These are phyloP conservation scores for Melipona bicolor DNA, from an alignment of 2,888 invertebrate genomes.

Conservation along the genomic window DNA sequence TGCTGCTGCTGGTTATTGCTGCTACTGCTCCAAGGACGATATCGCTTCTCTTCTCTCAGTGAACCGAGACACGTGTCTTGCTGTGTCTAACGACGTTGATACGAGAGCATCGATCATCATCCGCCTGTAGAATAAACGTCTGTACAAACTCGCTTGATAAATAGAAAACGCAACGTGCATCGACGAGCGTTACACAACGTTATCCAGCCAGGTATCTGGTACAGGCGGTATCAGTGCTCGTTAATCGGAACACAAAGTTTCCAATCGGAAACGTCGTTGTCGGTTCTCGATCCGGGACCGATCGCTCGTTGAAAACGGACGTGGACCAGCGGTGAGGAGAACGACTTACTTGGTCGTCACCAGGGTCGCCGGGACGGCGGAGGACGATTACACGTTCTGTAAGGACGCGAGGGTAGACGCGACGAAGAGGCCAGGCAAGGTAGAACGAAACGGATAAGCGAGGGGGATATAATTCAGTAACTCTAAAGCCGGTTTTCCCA, in stretches of 20 bases:
- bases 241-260: background rate
- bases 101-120: constrained; percentile 56
- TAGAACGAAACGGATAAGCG: constrained; percentile 15
- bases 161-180: background rate
- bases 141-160: background rate
- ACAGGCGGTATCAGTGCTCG: background rate
- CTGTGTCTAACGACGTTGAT: constrained; percentile 43
- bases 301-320: background rate
- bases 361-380: constrained; percentile 3
- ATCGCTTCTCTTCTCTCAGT: background rate
- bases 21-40: background rate
- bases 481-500: constrained; percentile 71
- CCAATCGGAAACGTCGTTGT: background rate
- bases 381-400: constrained; percentile 2
- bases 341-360: constrained; percentile 30
- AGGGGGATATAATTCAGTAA: constrained; percentile 73
- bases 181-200: background rate
- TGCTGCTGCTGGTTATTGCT: background rate
- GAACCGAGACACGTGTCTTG: constrained; percentile 34
- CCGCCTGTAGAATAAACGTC: background rate
- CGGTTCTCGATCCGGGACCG: background rate
- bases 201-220: background rate
- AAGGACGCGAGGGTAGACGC: background rate
- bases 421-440: background rate
- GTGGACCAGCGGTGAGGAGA: background rate